Conservation (phyloP, 1,140 invertebrate species). For the Protaetia brevitarsis region DNA sequence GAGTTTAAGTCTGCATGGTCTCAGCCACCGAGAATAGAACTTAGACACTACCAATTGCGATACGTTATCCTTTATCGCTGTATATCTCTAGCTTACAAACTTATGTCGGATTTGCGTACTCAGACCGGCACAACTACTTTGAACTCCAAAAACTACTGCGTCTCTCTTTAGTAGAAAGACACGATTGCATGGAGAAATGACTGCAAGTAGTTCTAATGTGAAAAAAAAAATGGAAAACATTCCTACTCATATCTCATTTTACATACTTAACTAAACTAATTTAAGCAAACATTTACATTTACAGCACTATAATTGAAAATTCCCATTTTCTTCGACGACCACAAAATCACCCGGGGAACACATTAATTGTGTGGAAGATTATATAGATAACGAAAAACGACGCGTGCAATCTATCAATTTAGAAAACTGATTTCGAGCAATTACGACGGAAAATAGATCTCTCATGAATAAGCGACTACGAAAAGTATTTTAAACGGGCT, state of each 20-base stretch:
- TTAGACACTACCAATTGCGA: too few relatives aligned
- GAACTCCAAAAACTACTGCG: too few relatives aligned
- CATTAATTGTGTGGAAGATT: neutral
- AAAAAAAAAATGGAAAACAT: neutral
- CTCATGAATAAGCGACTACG: neutral
- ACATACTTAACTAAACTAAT: neutral
- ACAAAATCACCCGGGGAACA: neutral
- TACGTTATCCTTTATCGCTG: too few relatives aligned
- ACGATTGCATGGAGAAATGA: too few relatives aligned
- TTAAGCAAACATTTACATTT: constrained; percentile 14
- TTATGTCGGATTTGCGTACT: too few relatives aligned
- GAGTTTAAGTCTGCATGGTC: too few relatives aligned
- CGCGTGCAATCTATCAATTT: constrained; percentile 9
- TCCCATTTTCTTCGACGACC: neutral
- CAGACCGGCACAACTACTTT: too few relatives aligned
- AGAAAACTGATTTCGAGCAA: neutral
- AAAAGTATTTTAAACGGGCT: neutral
- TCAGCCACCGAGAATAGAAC: too few relatives aligned
- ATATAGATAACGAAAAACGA: neutral
- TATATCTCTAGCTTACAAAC: too few relatives aligned
- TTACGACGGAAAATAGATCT: neutral
- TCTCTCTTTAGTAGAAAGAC: too few relatives aligned
- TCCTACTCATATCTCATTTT: neutral
- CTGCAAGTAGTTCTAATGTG: too few relatives aligned
- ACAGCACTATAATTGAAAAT: neutral